phyloP scores from a whole-genome alignment of 2,888 invertebrate genomes.

The Idaea straminata region DNA sequence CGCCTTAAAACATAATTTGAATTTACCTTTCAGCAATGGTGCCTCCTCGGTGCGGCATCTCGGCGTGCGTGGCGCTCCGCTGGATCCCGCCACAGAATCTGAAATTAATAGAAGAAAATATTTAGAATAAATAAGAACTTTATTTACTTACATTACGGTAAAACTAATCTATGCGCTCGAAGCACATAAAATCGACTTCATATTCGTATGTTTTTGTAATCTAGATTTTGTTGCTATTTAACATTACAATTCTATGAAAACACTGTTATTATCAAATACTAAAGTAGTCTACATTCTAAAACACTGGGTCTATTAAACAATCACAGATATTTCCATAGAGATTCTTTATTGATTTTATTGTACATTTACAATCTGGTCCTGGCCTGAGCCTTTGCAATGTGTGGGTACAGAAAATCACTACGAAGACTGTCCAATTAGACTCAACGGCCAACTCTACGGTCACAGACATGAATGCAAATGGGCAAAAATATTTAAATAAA shows the following conservation, averaged over 20 bases:
- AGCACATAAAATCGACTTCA: no score
- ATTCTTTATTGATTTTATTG: no score
- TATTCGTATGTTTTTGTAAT: no score
- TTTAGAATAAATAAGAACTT: not conserved
- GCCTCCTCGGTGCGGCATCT: constrained; percentile 75
- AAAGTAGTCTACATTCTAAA: no score
- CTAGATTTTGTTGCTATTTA: no score
- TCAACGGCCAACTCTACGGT: constrained; percentile 94
- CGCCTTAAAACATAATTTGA: no score
- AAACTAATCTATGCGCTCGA: no score
- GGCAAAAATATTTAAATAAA: no score
- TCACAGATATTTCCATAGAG: no score
- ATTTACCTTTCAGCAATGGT: constrained; percentile 80
- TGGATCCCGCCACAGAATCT: constrained; percentile 69
- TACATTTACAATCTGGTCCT: constrained; percentile 86
- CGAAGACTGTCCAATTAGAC: constrained; percentile 91
- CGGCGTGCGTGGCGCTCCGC: constrained; percentile 76
- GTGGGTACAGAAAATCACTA: constrained; percentile 87
- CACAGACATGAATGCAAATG: constrained; percentile 92
- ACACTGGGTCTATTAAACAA: no score
- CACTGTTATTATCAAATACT: no score
- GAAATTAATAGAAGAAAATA: constrained; percentile 39
- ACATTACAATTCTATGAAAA: no score
- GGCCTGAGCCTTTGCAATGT: constrained; percentile 96
- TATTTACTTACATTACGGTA: not conserved